These are phyloP conservation scores for Microcebus murinus DNA, from an alignment of 2,113 vertebrate species.

Conservation along the genomic window DNA sequence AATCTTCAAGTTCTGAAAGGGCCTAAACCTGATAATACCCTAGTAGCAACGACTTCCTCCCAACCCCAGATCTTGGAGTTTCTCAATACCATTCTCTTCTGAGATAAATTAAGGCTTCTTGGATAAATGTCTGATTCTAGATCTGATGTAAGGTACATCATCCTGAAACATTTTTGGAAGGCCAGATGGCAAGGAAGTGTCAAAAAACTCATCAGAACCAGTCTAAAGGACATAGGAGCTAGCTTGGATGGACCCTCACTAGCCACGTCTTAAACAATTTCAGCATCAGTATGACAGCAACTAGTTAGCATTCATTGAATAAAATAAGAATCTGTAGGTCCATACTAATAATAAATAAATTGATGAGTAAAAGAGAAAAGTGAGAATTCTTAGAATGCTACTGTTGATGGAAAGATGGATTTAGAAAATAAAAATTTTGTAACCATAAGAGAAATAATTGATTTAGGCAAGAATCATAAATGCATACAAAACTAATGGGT, in stretches of 20 bases:
- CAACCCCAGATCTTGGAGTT: background rate
- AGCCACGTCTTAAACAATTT: background rate
- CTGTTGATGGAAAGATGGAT: background rate
- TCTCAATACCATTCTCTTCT: background rate
- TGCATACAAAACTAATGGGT: background rate
- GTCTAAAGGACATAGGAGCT: background rate
- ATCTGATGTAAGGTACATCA: background rate
- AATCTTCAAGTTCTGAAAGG: background rate
- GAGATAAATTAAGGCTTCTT: background rate
- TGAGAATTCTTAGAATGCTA: background rate
- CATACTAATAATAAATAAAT: background rate
- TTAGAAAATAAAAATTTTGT: background rate
- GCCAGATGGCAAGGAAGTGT: background rate
- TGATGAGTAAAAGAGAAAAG: background rate
- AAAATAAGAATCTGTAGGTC: background rate
- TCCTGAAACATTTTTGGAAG: background rate
- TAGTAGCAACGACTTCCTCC: background rate
- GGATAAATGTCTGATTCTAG: background rate
- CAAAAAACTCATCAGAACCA: background rate
- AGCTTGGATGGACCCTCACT: fast-evolving
- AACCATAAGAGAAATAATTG: background rate
- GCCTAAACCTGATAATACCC: background rate
- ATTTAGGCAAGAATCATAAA: background rate
- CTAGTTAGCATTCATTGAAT: background rate
- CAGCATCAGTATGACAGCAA: background rate